A percentile compares a stretch with the other conserved stretches of the same genome.
Evolutionary conservation across 2,888 invertebrate species (phyloP).

Genomic region (Trissonchulus sp.): DNA sequence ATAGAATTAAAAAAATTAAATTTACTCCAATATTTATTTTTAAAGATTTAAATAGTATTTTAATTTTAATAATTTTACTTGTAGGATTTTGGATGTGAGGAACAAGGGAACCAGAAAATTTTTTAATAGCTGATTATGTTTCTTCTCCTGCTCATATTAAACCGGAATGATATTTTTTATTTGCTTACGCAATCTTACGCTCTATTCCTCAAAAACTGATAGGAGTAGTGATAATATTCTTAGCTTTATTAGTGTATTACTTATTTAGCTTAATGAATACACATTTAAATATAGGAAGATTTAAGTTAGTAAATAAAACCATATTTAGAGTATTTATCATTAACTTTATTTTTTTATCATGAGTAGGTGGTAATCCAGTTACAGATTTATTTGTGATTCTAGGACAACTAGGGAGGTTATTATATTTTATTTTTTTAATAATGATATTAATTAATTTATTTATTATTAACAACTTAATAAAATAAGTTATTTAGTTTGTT

Average conservation of each 20-base stretch:
- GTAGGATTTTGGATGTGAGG: slow-evolving; percentile 53
- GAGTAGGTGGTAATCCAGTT: slow-evolving; percentile 66
- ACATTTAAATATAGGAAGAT: neutral
- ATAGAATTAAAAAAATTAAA: slow-evolving; percentile 36
- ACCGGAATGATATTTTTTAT: slow-evolving; percentile 77
- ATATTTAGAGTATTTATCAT: slow-evolving; percentile 60
- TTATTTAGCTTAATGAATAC: slow-evolving; percentile 37
- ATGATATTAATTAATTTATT: too few relatives aligned
- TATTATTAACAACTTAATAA: too few relatives aligned
- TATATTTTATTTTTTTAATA: slow-evolving; percentile 59
- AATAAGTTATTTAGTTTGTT: too few relatives aligned
- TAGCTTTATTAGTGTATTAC: slow-evolving; percentile 65
- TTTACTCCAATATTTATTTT: slow-evolving; percentile 42
- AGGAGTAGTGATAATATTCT: slow-evolving; percentile 64
- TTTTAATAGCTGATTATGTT: slow-evolving; percentile 65
- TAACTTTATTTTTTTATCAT: slow-evolving; percentile 62
- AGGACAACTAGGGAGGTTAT: slow-evolving; percentile 62
- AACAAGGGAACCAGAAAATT: slow-evolving; percentile 61
- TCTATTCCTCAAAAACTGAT: slow-evolving; percentile 73
- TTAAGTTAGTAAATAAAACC: slow-evolving; percentile 58
- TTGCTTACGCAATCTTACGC: slow-evolving; percentile 72
- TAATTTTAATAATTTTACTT: slow-evolving; percentile 59
- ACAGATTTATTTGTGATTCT: slow-evolving; percentile 64
- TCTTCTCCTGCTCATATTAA: slow-evolving; percentile 69
- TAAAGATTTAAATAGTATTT: slow-evolving; percentile 51